phyloP scores from a whole-genome alignment of 2,888 invertebrate species.

The Xylota sylvarum region DNA sequence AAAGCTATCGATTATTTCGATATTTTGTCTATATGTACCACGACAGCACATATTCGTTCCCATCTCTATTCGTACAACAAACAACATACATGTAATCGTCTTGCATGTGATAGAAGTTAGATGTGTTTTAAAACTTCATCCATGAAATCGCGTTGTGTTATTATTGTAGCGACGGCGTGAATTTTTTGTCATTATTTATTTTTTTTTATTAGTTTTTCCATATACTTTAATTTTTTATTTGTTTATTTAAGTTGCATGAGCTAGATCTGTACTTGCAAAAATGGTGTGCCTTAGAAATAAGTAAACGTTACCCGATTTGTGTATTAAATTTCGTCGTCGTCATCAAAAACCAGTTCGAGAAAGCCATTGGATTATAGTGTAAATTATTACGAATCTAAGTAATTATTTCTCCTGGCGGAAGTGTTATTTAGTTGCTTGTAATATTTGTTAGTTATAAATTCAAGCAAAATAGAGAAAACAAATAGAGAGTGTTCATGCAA shows the following conservation, averaged over 20 bases:
- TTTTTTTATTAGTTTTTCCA: conserved; percentile 3
- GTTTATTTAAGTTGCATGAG: conserved; percentile 1
- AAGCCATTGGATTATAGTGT: conserved; percentile 8
- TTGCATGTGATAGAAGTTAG: too few species aligned
- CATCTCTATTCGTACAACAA: too few species aligned
- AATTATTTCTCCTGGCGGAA: background rate
- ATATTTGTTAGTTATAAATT: background rate
- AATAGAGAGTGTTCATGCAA: background rate
- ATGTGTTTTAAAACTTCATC: conserved; percentile 25
- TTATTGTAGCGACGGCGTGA: conserved; percentile 22
- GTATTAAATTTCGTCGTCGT: conserved; percentile 34
- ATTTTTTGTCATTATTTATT: conserved; percentile 15
- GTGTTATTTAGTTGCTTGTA: background rate
- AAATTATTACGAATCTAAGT: background rate
- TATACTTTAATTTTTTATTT: conserved; percentile 8
- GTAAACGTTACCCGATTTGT: background rate
- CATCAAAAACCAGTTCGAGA: conserved; percentile 12
- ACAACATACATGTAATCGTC: too few species aligned
- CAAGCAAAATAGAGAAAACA: background rate
- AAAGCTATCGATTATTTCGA: too few species aligned
- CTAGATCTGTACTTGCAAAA: background rate
- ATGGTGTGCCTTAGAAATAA: background rate
- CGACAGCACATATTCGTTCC: too few species aligned
- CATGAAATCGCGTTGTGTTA: conserved; percentile 18
- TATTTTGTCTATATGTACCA: too few species aligned